A percentile compares a stretch with the other conserved stretches of the same genome.
Conservation (phyloP, 2,888 invertebrate species). For the Agonopterix subpropinquella region DNA sequence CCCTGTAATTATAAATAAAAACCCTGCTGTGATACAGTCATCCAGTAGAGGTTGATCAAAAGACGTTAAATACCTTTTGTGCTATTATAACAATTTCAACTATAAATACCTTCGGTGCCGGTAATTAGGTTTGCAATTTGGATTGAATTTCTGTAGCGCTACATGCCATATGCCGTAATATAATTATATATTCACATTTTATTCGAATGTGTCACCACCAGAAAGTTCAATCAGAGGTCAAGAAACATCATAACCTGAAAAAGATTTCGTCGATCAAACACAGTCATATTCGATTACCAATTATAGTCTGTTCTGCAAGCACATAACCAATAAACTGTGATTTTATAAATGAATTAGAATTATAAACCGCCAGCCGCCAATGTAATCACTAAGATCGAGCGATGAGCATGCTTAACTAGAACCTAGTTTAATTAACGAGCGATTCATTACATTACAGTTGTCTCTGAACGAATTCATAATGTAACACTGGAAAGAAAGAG, state of each 20-base stretch:
- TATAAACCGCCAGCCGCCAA: conserved; percentile 26
- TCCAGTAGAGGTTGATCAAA: conserved; percentile 29
- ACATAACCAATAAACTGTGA: too few relatives aligned
- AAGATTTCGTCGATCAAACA: too few relatives aligned
- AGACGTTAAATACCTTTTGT: conserved; percentile 15
- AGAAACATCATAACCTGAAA: too few relatives aligned
- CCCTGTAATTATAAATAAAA: conserved; percentile 45
- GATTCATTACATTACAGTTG: conserved; percentile 33
- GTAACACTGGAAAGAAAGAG: conserved; percentile 40
- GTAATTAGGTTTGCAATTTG: too few relatives aligned
- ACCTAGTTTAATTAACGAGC: conserved; percentile 53
- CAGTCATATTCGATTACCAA: too few relatives aligned
- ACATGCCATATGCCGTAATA: too few relatives aligned
- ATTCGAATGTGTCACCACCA: too few relatives aligned
- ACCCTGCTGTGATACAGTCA: conserved; percentile 35
- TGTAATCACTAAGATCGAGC: conserved; percentile 51
- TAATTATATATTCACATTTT: too few relatives aligned
- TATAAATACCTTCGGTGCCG: conserved; percentile 3
- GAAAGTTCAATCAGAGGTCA: too few relatives aligned
- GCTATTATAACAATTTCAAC: conserved; percentile 16
- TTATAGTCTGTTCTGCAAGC: too few relatives aligned
- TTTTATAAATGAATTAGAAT: conserved; percentile 40
- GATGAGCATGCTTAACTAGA: conserved; percentile 61
- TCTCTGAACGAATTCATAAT: conserved; percentile 30
- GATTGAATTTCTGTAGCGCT: too few relatives aligned